phyloP scores from a whole-genome alignment of 2,113 vertebrate genomes.

The Fregata magnificens region DNA sequence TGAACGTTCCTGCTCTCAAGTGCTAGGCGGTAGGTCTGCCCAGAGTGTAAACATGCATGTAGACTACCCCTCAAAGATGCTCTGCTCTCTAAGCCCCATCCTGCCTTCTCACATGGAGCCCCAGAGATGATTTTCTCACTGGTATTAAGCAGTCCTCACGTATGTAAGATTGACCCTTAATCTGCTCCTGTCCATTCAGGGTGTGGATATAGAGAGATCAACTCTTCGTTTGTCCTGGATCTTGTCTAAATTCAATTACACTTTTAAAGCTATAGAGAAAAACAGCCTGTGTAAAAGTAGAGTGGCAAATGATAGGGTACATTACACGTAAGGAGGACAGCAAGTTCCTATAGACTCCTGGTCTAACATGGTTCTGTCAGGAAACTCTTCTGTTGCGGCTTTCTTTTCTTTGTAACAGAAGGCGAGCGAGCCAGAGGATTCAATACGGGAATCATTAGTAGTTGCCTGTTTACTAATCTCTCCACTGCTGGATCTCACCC shows the following conservation, averaged over 20 bases:
- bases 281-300: not conserved
- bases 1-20: fast-evolving
- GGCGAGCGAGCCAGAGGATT: not conserved
- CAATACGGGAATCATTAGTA: not conserved
- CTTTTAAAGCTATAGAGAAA: not conserved
- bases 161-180: not conserved
- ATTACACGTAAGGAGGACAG: not conserved
- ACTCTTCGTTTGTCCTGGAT: not conserved
- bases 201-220: not conserved
- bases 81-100: not conserved
- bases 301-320: not conserved
- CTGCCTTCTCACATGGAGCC: not conserved
- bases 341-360: not conserved
- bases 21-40: not conserved
- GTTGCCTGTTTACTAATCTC: not conserved
- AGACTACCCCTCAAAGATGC: not conserved
- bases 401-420: not conserved
- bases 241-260: not conserved
- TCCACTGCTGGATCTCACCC: not conserved
- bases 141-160: not conserved
- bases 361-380: not conserved
- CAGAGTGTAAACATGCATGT: no score
- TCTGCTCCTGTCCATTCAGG: not conserved
- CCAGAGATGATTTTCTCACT: not conserved
- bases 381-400: not conserved